A percentile compares a stretch with the other conserved stretches of the same genome.
phyloP scores from a whole-genome alignment of 2,797 vertebrate species.

The Sebastes steindachneri region DNA sequence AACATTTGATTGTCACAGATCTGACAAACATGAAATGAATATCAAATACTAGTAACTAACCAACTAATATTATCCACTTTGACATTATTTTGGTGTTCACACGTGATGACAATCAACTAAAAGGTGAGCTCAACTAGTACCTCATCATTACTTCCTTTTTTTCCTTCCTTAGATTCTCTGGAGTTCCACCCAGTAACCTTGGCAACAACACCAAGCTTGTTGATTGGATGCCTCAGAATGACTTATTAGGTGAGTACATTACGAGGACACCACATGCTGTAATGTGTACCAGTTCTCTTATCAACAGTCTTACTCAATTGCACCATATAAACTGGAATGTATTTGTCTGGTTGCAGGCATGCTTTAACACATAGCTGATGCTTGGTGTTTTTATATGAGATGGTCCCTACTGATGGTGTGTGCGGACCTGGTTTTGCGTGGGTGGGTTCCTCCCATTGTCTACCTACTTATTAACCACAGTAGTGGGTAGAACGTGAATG shows the following conservation, averaged over 20 bases:
- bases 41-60: neutral
- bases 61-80: too few species aligned
- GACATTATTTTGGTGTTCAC: neutral
- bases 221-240: slow-evolving; percentile 98
- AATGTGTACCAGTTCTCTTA: neutral
- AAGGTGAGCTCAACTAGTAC: too few species aligned
- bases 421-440: neutral
- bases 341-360: neutral
- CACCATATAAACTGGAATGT: neutral
- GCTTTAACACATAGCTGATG: neutral
- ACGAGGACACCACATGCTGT: neutral
- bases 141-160: neutral
- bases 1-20: neutral
- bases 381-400: neutral
- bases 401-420: neutral
- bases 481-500: neutral
- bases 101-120: neutral
- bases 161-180: slow-evolving; percentile 89
- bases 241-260: slow-evolving; percentile 91
- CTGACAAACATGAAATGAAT: neutral
- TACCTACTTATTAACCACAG: slow-evolving; percentile 7
- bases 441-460: neutral
- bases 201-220: slow-evolving; percentile 98
- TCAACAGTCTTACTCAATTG: neutral
- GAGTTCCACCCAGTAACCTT: slow-evolving; percentile 92